These are phyloP conservation scores for Synergus umbraculus DNA, from an alignment of 2,888 invertebrate species.

Conservation along the genomic window DNA sequence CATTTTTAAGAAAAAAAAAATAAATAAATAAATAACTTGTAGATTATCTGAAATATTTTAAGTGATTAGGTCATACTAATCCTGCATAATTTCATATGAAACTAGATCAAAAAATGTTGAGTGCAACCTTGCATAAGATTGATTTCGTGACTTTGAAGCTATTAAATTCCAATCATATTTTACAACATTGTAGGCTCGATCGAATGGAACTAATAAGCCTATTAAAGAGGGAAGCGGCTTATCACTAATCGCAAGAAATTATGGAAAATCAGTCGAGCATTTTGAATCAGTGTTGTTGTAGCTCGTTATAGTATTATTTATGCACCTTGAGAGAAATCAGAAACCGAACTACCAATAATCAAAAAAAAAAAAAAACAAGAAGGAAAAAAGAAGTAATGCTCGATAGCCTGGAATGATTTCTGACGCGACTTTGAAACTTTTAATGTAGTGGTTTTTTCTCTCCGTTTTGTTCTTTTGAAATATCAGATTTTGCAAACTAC, in stretches of 20 bases:
- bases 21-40: too few species aligned
- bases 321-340: background rate
- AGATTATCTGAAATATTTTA: too few species aligned
- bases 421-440: background rate
- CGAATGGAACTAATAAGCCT: slow-evolving; percentile 34
- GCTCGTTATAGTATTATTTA: slow-evolving; percentile 7
- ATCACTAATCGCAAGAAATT: slow-evolving; percentile 24
- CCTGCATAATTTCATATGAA: background rate
- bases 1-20: too few species aligned
- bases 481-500: background rate
- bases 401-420: slow-evolving; percentile 4
- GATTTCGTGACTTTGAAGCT: slow-evolving; percentile 24
- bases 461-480: background rate
- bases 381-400: background rate
- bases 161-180: slow-evolving; percentile 13
- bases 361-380: background rate
- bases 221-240: slow-evolving; percentile 32
- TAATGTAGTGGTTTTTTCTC: background rate
- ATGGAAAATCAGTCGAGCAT: slow-evolving; percentile 36
- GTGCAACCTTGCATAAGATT: background rate
- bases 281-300: background rate
- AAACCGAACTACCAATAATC: background rate
- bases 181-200: slow-evolving; percentile 28
- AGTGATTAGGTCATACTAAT: too few species aligned
- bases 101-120: slow-evolving; percentile 11